These are phyloP conservation scores for Listronotus bonariensis DNA, from an alignment of 1,140 invertebrate genomes.

Conservation along the genomic window DNA sequence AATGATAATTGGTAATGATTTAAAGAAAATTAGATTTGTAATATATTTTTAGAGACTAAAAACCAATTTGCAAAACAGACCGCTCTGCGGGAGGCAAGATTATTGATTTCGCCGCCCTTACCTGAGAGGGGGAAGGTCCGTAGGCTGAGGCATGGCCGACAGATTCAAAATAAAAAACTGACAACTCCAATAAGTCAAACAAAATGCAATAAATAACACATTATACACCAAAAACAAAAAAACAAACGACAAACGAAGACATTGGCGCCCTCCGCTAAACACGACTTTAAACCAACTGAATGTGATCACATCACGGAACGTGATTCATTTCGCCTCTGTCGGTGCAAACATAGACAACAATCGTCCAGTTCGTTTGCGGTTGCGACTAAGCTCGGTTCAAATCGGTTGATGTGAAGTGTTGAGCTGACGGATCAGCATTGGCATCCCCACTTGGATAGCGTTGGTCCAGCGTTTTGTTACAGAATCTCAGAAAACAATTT, in stretches of 20 bases:
- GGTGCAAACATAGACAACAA: conserved; percentile 5
- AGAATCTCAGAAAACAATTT: too few relatives aligned
- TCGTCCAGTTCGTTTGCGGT: conserved; percentile 7
- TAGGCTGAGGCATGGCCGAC: conserved; percentile 28
- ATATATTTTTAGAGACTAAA: too few relatives aligned
- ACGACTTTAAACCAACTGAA: conserved; percentile 26
- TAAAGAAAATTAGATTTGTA: too few relatives aligned
- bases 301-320: conserved; percentile 12
- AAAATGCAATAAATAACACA: conserved; percentile 26
- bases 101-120: conserved; percentile 27
- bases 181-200: conserved; percentile 18
- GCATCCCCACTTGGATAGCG: background rate
- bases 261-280: conserved; percentile 19
- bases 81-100: conserved; percentile 4
- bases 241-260: conserved; percentile 21
- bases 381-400: background rate
- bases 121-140: conserved; percentile 27
- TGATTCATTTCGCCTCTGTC: conserved; percentile 28
- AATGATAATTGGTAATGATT: too few relatives aligned
- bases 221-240: conserved; percentile 17
- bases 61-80: background rate
- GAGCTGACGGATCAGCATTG: background rate
- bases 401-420: background rate
- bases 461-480: conserved; percentile 1
- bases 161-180: conserved; percentile 4